A percentile compares a stretch with the other conserved stretches of the same genome.
Evolutionary conservation across 2,113 vertebrate species (phyloP).

Genomic region (Oenanthe melanoleuca): DNA sequence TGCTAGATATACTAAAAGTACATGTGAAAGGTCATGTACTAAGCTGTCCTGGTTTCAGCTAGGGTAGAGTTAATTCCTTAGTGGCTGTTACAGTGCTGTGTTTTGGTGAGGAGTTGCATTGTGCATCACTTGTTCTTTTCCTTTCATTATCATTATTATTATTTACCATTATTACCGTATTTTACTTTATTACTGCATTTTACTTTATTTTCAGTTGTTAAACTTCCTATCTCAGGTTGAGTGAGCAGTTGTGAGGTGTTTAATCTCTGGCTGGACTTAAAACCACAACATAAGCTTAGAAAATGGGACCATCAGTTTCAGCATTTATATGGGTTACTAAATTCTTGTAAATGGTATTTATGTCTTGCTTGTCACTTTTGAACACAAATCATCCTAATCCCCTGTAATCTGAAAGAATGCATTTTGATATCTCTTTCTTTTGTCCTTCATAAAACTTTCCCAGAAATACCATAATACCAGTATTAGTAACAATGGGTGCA

Average conservation of each 20-base stretch:
- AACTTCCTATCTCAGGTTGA: not conserved
- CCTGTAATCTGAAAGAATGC: not conserved
- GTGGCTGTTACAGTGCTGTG: not conserved
- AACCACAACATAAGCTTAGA: not conserved
- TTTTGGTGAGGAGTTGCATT: not conserved
- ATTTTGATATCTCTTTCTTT: not conserved
- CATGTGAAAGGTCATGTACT: not conserved
- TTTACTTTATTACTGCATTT: not conserved
- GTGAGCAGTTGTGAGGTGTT: not conserved
- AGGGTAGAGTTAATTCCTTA: not conserved
- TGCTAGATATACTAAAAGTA: not conserved
- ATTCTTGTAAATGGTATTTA: not conserved
- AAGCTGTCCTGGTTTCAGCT: not conserved
- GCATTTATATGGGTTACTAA: not conserved
- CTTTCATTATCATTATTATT: not conserved
- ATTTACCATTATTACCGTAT: not conserved
- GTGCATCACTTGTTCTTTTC: not conserved
- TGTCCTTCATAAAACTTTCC: not conserved
- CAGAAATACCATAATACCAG: not conserved
- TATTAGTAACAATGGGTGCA: not conserved
- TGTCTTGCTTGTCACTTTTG: not conserved
- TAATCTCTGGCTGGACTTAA: not conserved
- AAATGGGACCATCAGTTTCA: not conserved
- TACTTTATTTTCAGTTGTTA: not conserved
- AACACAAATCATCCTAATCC: not conserved